Evolutionary conservation across 2,797 vertebrate species (phyloP), one percentile per base, ranked within the genome.

Genomic region (Microctenopoma lineatum): DNA sequence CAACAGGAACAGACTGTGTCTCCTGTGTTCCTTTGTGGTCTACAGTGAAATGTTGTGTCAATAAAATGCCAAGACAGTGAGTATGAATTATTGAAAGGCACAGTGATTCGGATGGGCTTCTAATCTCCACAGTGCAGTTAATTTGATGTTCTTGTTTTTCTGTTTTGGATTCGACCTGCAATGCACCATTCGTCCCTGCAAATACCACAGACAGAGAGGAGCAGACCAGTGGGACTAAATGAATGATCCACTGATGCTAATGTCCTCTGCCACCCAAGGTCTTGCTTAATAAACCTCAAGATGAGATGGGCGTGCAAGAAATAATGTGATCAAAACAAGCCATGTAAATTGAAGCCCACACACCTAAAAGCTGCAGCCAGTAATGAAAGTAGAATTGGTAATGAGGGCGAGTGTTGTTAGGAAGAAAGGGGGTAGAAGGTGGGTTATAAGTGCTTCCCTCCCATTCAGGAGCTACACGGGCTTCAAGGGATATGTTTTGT

Each of bases 31-130:
- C 70, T 79, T 70, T 84, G 80, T 76, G 80, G 78, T 83, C 77
- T 32, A 75, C 73, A 54, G 68, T 85, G 86, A 91, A 90, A 86
- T 87, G 85, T 77, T 81, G 86, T 86, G 85, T 90, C 83, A 81
- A 88, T 89, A 89, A 90, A 90, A 88, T 47, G 53, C 84, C 44
- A 61, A 80, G 83, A 79, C 79, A 66, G 82, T 77, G 38, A 62
- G 63, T 68, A 79, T 92, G 84, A 90, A 92, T 93, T 90, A 92
- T 90, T 90, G 79, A 92, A 86, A 87, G 76, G 66, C 62, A 38
- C 56, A 18, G 59, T 53, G 73, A 73, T 87, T 83, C 50, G 45
- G 77, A 70, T 53, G 63, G 60, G 77, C 69, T 82, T 69, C 78
- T 91, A 86, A 90, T 89, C 78, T 89, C 85, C 69, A 80, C 85